phyloP scores from a whole-genome alignment of 2,797 vertebrate species.

The Poecilia picta region DNA sequence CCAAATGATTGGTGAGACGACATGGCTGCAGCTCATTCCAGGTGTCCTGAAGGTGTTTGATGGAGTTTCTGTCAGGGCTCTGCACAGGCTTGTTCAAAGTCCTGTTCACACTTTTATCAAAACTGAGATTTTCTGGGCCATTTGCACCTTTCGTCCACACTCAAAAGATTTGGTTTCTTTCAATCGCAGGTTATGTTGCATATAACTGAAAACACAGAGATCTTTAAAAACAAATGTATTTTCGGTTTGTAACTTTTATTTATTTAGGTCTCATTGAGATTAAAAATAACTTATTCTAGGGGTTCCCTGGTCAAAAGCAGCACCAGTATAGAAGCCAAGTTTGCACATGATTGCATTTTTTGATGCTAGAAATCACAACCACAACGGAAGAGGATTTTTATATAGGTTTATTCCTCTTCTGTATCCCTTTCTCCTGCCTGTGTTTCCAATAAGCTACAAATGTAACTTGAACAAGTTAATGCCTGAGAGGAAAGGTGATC shows the following conservation, averaged over 20 bases:
- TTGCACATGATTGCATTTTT: not conserved
- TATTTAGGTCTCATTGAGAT: too few species aligned
- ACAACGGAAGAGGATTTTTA: not conserved
- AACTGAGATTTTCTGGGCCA: not conserved
- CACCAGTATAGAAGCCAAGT: not conserved
- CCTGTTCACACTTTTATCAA: not conserved
- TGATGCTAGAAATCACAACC: not conserved
- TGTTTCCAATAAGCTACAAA: not conserved
- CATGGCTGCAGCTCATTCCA: not conserved
- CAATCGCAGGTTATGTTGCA: not conserved
- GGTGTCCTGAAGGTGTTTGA: conserved; percentile 27
- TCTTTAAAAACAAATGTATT: not conserved
- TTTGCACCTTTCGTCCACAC: not conserved
- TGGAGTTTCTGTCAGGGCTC: not conserved
- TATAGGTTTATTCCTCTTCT: not conserved
- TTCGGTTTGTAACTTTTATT: too few species aligned
- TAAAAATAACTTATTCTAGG: too few species aligned
- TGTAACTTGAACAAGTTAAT: not conserved
- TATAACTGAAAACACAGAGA: not conserved
- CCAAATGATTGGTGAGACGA: conserved; percentile 6
- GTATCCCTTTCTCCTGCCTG: not conserved
- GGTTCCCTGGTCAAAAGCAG: too few species aligned
- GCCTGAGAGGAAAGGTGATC: not conserved
- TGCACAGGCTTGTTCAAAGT: not conserved
- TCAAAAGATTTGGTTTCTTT: not conserved